Percentiles rank a stretch among this genome's conserved stretches.
phyloP scores from a whole-genome alignment of 2,888 invertebrate genomes.

The Phyllotreta cruciferae region DNA sequence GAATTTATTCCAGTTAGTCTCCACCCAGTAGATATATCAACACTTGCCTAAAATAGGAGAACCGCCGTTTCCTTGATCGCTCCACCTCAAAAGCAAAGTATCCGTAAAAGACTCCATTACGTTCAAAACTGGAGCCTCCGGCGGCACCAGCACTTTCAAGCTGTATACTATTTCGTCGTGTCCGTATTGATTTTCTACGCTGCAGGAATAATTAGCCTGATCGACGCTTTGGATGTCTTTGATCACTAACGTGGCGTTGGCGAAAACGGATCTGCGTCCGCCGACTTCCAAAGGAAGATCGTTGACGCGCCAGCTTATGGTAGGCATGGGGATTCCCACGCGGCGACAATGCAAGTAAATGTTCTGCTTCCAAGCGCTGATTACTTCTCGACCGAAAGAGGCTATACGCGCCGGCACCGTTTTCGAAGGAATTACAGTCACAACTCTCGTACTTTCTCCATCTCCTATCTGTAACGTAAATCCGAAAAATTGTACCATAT shows the following conservation, averaged over 20 bases:
- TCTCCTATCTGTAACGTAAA: conserved; percentile 68
- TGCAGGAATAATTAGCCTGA: conserved; percentile 89
- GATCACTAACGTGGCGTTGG: conserved; percentile 76
- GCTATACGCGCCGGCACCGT: conserved; percentile 88
- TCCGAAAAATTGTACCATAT: background rate
- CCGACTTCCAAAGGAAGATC: conserved; percentile 77
- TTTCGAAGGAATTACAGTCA: conserved; percentile 77
- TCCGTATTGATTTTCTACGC: conserved; percentile 84
- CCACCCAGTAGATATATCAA: too few relatives aligned
- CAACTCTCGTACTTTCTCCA: conserved; percentile 80
- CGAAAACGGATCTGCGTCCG: conserved; percentile 69
- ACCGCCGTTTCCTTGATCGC: conserved; percentile 80
- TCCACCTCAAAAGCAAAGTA: conserved; percentile 79
- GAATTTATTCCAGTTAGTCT: too few relatives aligned
- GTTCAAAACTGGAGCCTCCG: conserved; percentile 82
- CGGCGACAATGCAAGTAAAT: conserved; percentile 82
- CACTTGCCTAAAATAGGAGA: conserved; percentile 74
- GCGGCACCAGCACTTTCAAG: conserved; percentile 80
- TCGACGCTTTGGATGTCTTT: conserved; percentile 81
- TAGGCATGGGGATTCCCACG: conserved; percentile 82
- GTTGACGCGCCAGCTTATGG: conserved; percentile 80
- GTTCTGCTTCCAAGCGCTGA: conserved; percentile 88
- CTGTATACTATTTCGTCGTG: conserved; percentile 83
- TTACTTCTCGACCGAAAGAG: conserved; percentile 81
- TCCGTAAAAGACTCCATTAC: conserved; percentile 85